A percentile compares a stretch with the other conserved stretches of the same genome.
phyloP scores from a whole-genome alignment of 2,888 invertebrate species.

The Electrophaes corylata region DNA sequence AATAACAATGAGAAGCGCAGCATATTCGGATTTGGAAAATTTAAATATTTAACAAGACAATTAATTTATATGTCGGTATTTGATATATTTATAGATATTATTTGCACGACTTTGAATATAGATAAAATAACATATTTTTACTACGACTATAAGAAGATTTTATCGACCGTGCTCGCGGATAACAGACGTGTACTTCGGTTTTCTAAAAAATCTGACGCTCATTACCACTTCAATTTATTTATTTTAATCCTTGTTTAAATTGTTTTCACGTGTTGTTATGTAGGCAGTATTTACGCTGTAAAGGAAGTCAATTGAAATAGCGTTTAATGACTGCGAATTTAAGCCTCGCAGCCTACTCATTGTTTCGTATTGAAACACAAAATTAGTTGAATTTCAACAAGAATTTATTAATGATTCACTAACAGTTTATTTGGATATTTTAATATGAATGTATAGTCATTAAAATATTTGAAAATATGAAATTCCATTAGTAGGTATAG shows the following conservation, averaged over 20 bases:
- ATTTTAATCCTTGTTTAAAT: slow-evolving; percentile 6
- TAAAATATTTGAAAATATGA: no score
- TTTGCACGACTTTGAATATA: no score
- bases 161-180: no score
- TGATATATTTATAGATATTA: no score
- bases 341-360: slow-evolving; percentile 29
- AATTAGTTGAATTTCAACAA: slow-evolving; percentile 13
- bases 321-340: slow-evolving; percentile 34
- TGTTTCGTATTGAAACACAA: slow-evolving; percentile 27
- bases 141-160: no score
- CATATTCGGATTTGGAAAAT: neutral
- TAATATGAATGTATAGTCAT: no score
- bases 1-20: neutral
- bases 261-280: slow-evolving; percentile 46
- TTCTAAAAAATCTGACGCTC: no score
- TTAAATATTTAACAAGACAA: no score
- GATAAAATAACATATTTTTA: no score
- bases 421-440: neutral
- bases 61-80: no score
- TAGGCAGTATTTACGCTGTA: slow-evolving; percentile 25
- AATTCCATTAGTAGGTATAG: no score
- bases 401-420: neutral
- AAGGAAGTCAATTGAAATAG: slow-evolving; percentile 38
- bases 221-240: slow-evolving; percentile 5
- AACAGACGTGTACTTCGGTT: no score